Evolutionary conservation across 2,888 invertebrate species (phyloP).

Genomic region (Caenorhabditis imperialis): DNA sequence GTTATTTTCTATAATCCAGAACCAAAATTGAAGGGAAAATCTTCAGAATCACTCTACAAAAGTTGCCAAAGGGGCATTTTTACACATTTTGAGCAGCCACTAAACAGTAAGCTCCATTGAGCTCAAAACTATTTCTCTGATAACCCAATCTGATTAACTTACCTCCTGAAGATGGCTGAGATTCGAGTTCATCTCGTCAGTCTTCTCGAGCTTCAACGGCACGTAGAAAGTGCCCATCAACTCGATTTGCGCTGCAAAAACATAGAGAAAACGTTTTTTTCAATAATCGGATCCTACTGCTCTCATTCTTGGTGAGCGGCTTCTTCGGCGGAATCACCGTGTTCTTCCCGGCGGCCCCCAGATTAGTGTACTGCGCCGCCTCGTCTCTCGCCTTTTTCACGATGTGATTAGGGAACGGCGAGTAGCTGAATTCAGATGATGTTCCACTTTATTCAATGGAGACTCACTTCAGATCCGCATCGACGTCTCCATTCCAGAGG

Average conservation of each 20-base stretch:
- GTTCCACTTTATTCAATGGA: not conserved
- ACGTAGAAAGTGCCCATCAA: slow-evolving; percentile 34
- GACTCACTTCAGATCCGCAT: slow-evolving; percentile 43
- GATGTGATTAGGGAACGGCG: slow-evolving; percentile 35
- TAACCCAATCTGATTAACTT: too few relatives aligned
- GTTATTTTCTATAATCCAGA: not conserved
- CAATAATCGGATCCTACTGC: too few relatives aligned
- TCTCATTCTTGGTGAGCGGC: slow-evolving; percentile 14
- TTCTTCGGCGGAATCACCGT: slow-evolving; percentile 13
- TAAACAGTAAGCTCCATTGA: too few relatives aligned
- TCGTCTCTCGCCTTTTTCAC: slow-evolving; percentile 10
- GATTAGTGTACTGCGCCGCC: slow-evolving; percentile 21
- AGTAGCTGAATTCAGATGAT: slow-evolving; percentile 36
- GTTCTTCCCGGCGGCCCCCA: slow-evolving; percentile 56
- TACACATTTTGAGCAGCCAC: too few relatives aligned
- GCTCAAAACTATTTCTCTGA: too few relatives aligned
- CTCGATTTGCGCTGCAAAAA: slow-evolving; percentile 40
- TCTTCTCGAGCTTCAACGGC: slow-evolving; percentile 34
- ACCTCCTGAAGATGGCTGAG: slow-evolving; percentile 30
- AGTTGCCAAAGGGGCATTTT: too few relatives aligned
- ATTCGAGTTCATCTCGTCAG: slow-evolving; percentile 41
- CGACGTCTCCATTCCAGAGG: slow-evolving; percentile 51
- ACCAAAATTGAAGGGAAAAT: too few relatives aligned
- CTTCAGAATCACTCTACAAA: too few relatives aligned
- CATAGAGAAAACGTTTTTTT: too few relatives aligned